Percentiles rank a stretch among this genome's conserved stretches.
Evolutionary conservation across 2,797 vertebrate species (phyloP).

Genomic region (Neoniphon sammara): DNA sequence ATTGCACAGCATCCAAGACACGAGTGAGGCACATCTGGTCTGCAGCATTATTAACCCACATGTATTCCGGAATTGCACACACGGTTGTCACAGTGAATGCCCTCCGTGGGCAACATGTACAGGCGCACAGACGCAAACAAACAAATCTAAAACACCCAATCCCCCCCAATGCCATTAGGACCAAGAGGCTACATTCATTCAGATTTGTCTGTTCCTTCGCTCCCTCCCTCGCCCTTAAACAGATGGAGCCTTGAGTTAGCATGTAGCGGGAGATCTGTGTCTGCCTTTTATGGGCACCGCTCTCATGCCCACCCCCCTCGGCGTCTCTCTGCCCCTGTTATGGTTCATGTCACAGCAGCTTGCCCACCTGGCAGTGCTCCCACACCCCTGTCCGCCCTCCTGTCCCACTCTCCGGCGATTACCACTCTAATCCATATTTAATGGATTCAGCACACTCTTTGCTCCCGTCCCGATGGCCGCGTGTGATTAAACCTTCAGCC

Average conservation of each 20-base stretch:
- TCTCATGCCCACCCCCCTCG: background rate
- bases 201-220: constrained; percentile 28
- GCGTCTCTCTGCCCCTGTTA: constrained; percentile 3
- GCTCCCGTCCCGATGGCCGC: constrained; percentile 54
- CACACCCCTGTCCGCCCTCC: constrained; percentile 49
- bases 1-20: constrained; percentile 47
- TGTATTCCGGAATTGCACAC: constrained; percentile 58
- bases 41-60: constrained; percentile 64
- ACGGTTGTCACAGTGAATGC: constrained; percentile 42
- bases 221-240: constrained; percentile 41
- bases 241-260: constrained; percentile 58
- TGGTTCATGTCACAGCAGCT: constrained; percentile 45
- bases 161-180: constrained; percentile 18
- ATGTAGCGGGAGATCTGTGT: constrained; percentile 12
- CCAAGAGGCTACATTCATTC: constrained; percentile 34
- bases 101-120: constrained; percentile 48
- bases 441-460: constrained; percentile 66
- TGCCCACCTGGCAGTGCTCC: constrained; percentile 59
- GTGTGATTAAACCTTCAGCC: constrained; percentile 74
- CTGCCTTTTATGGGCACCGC: constrained; percentile 17
- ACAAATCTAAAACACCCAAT: constrained; percentile 60
- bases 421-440: constrained; percentile 81
- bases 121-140: constrained; percentile 52
- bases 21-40: constrained; percentile 69
- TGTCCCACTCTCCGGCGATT: constrained; percentile 73